phyloP scores from a whole-genome alignment of 1,140 invertebrate genomes.

The Centruroides sculpturatus region DNA sequence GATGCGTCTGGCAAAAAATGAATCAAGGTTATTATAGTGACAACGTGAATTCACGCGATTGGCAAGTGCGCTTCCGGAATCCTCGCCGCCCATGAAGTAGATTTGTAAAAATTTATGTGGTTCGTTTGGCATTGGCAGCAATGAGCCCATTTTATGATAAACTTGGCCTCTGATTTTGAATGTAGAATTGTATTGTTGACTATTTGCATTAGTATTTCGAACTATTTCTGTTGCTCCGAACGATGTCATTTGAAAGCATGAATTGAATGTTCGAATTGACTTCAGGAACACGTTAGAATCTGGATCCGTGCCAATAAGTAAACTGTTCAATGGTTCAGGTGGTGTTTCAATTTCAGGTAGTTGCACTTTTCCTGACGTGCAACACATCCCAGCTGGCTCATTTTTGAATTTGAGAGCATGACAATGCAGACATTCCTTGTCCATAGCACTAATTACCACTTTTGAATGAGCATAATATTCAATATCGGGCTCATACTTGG shows the following conservation, averaged over 20 bases:
- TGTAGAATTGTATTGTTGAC: too few species aligned
- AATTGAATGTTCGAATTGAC: constrained; percentile 1
- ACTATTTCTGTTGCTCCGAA: background rate
- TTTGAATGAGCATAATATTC: too few species aligned
- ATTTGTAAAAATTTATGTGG: constrained; percentile 30
- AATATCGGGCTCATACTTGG: too few species aligned
- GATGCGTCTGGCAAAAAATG: background rate
- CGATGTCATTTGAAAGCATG: constrained; percentile 2
- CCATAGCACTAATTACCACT: too few species aligned
- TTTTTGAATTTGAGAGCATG: too few species aligned
- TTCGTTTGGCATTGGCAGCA: constrained; percentile 13
- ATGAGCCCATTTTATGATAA: too few species aligned
- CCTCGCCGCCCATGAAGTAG: constrained; percentile 21
- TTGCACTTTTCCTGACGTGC: background rate
- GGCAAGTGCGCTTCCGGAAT: background rate
- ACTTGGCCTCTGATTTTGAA: too few species aligned
- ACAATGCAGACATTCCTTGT: too few species aligned
- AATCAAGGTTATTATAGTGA: background rate
- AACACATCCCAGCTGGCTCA: too few species aligned
- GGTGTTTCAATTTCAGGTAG: background rate
- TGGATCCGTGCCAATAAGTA: too few species aligned
- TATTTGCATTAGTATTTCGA: too few species aligned
- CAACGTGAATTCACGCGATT: background rate
- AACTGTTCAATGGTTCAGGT: background rate
- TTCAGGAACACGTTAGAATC: too few species aligned